Evolutionary conservation across 2,888 invertebrate species (phyloP), one percentile per base, ranked within the genome.

Genomic region (Cataglyphis rosenhaueri): DNA sequence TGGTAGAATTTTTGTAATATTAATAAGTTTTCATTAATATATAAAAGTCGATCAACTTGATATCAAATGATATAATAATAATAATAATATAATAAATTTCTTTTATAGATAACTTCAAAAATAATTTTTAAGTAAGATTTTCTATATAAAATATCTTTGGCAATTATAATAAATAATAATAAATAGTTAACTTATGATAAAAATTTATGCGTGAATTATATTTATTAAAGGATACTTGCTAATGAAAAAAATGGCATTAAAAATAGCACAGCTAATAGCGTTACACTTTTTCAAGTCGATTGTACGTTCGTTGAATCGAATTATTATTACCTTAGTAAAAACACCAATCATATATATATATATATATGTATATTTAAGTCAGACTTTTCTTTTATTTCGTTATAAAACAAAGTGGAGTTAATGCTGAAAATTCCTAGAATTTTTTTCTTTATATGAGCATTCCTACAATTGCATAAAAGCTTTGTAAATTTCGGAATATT

Each of bases 111-210:
- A 68, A 29, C 3, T 35, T 35, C 0, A 35, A 35, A 35, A 5
- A 35, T 32, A 52, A 21, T 73, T 61, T 25, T 25, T 73, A 29
- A 2, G 4, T 38, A 29, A 73, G 9, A 0, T 55, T n/a, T 8
- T 52, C 52, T n/a, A 0, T 44, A 15, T 48, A 48, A 48, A 52
- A 52, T 52, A 52, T 52, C n/a, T 52, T 52, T 52, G 2, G 8
- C n/a, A 52, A 55, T 35, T 38, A 8, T 61, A 73, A 35, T 55
- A 70, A 35, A 70, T 71, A 71, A 73, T 1, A n/a, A 73, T 52
- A 35, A 70, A 70, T 52, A 70, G 10, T 62, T 48, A 21, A 75
- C 21, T 52, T 52, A 25, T 35, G 6, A 21, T 3, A 65, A 75
- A 32, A 64, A 64, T 44, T 32, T 15, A 44, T 18, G 1, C 15